Evolutionary conservation across 2,113 vertebrate genomes (phyloP).

Genomic region (Lathamus discolor): DNA sequence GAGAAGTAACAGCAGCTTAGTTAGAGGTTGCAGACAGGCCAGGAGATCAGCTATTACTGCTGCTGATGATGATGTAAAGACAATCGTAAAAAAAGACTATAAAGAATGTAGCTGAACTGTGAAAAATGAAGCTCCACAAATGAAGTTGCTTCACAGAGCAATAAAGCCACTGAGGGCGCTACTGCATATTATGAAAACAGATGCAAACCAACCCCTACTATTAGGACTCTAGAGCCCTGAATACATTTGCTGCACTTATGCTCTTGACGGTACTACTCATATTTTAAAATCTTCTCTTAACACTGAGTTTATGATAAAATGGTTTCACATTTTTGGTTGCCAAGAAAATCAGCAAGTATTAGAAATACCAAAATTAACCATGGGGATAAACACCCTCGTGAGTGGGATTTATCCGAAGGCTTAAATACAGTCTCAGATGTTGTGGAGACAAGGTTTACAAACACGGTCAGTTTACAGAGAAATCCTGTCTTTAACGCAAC

Average conservation of each 20-base stretch:
- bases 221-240: background rate
- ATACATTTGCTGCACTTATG: background rate
- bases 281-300: background rate
- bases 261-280: background rate
- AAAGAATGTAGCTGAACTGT: background rate
- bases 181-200: background rate
- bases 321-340: background rate
- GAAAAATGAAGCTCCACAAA: background rate
- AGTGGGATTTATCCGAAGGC: background rate
- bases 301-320: background rate
- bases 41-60: background rate
- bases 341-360: background rate
- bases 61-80: background rate
- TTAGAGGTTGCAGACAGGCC: background rate
- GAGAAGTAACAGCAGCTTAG: background rate
- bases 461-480: background rate
- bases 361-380: background rate
- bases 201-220: background rate
- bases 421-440: constrained; percentile 5
- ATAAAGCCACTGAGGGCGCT: background rate
- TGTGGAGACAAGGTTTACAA: background rate
- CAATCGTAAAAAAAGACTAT: background rate
- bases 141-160: background rate
- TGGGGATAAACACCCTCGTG: background rate
- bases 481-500: background rate